phyloP scores from a whole-genome alignment of 1,140 invertebrate species.

The Lutraria rhynchaena region DNA sequence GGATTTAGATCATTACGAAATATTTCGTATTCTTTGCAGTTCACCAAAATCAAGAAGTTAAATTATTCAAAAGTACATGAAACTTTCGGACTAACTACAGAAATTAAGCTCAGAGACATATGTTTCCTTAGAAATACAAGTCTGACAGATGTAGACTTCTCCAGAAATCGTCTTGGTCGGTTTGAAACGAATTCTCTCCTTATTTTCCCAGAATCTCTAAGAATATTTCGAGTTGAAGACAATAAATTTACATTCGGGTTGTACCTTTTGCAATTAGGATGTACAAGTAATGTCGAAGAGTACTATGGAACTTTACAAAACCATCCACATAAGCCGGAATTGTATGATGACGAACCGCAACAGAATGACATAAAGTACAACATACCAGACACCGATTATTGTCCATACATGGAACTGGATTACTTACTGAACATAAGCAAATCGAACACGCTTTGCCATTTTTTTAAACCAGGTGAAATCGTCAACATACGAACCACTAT shows the following conservation, averaged over 20 bases:
- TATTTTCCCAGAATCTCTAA: constrained; percentile 46
- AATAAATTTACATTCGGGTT: constrained; percentile 42
- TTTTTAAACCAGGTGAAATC: background rate
- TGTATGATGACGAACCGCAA: background rate
- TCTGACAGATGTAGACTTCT: constrained; percentile 7
- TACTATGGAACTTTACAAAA: constrained; percentile 26
- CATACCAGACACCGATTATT: background rate
- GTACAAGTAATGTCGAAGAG: background rate
- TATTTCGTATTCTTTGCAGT: constrained; percentile 35
- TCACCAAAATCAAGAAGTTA: constrained; percentile 26
- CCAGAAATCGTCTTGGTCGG: background rate
- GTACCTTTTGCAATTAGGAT: constrained; percentile 12
- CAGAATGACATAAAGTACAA: too few species aligned
- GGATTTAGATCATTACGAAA: constrained; percentile 34
- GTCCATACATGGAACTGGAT: constrained; percentile 1
- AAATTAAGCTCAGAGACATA: background rate
- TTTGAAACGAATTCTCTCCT: constrained; percentile 24
- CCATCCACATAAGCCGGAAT: background rate
- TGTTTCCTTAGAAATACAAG: constrained; percentile 49
- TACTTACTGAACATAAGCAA: constrained; percentile 14
- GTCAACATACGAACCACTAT: background rate
- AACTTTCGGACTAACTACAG: constrained; percentile 1
- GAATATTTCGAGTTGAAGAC: constrained; percentile 8
- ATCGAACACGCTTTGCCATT: background rate
- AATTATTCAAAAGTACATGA: constrained; percentile 21